phyloP scores from a whole-genome alignment of 2,888 invertebrate genomes.

The Drosophila neonasuta region DNA sequence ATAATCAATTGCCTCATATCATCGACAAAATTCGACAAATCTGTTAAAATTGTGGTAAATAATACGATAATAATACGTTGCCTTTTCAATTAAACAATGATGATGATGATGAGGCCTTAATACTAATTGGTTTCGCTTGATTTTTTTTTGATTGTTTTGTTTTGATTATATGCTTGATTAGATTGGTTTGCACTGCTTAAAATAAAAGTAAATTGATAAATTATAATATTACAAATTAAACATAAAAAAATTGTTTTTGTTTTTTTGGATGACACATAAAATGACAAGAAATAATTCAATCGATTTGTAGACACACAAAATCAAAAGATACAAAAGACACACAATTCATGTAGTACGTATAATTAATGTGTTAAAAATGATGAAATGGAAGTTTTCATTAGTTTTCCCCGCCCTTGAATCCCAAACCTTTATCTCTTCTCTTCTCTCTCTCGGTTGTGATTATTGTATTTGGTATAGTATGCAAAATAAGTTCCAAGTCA shows the following conservation, averaged over 20 bases:
- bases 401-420: not conserved
- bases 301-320: constrained; percentile 7
- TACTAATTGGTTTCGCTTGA: constrained; percentile 32
- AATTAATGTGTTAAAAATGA: constrained; percentile 15
- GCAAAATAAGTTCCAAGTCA: not conserved
- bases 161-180: constrained; percentile 73
- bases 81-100: constrained; percentile 14
- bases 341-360: constrained; percentile 1
- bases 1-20: not conserved
- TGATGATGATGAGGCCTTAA: constrained; percentile 32
- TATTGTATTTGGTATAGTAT: constrained; percentile 66
- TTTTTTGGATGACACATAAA: constrained; percentile 64
- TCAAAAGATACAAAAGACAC: constrained; percentile 7
- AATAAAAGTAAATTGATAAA: constrained; percentile 29
- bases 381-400: constrained; percentile 32
- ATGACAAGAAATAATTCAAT: constrained; percentile 58
- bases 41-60: constrained; percentile 36
- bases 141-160: constrained; percentile 1
- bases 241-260: constrained; percentile 35
- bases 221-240: constrained; percentile 55
- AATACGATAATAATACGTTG: constrained; percentile 31
- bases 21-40: constrained; percentile 6
- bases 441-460: not conserved
- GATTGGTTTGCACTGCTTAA: constrained; percentile 60
- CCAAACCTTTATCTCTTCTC: constrained; percentile 1